phyloP scores from a whole-genome alignment of 1,140 invertebrate genomes.

The Copidosoma floridanum region DNA sequence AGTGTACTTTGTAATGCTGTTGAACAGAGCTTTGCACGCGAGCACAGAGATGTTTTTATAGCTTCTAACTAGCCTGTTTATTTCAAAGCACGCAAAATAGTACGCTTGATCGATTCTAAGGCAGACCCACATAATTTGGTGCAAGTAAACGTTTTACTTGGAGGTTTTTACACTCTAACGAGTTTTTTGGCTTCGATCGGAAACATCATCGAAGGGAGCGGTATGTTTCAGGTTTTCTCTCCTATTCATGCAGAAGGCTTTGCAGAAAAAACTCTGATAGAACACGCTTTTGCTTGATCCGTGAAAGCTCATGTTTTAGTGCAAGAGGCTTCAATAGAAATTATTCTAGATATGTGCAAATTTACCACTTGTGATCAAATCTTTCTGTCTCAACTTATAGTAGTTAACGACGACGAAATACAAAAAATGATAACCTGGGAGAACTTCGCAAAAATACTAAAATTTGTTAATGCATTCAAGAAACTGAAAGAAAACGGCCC shows the following conservation, averaged over 20 bases:
- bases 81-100: conserved; percentile 4
- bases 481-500: no score
- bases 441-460: no score
- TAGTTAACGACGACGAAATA: no score
- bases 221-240: conserved; percentile 25
- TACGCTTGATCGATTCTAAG: background rate
- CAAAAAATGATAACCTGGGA: no score
- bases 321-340: background rate
- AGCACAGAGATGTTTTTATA: no score
- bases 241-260: conserved; percentile 27
- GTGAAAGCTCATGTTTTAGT: conserved; percentile 45
- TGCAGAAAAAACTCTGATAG: conserved; percentile 25
- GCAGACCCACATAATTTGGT: conserved; percentile 9
- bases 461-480: no score
- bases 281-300: conserved; percentile 47
- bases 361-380: no score
- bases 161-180: conserved; percentile 31
- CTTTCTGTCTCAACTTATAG: no score
- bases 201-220: conserved; percentile 31
- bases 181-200: conserved; percentile 28
- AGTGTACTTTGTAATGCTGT: no score
- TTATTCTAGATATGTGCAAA: no score
- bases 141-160: conserved; percentile 11
- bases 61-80: background rate
- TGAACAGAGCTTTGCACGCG: no score